Conservation (phyloP, 1,140 invertebrate species). For the Drosophila leontia region DNA sequence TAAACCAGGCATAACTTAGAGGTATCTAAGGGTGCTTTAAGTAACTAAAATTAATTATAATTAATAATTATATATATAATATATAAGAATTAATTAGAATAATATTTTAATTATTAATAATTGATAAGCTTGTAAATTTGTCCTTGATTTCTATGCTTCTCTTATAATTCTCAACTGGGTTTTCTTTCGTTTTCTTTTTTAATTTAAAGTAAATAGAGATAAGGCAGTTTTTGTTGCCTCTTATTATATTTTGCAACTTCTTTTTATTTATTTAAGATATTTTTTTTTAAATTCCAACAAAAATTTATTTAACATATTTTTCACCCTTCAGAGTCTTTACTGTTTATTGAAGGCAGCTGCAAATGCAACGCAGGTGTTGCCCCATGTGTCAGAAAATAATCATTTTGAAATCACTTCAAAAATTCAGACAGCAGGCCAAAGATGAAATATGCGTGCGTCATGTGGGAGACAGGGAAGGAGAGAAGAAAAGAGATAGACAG, state of each 20-base stretch:
- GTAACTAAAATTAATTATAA: no score
- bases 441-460: constrained; percentile 72
- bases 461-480: neutral
- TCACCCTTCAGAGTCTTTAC: neutral
- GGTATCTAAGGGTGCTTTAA: neutral
- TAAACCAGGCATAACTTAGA: neutral
- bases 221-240: neutral
- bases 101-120: no score
- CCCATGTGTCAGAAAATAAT: constrained; percentile 82
- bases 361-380: constrained; percentile 76
- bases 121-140: neutral
- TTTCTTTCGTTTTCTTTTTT: neutral
- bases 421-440: constrained; percentile 35
- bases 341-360: constrained; percentile 61
- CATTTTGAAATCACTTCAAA: constrained; percentile 79
- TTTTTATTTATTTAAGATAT: no score
- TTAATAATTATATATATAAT: no score
- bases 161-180: neutral
- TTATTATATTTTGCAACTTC: no score
- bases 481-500: neutral
- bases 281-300: no score
- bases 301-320: neutral
- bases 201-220: neutral
- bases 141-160: neutral
- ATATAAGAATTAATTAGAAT: no score